A percentile compares a stretch with the other conserved stretches of the same genome.
These are phyloP conservation scores for Hestina assimilis DNA, from an alignment of 1,140 invertebrate genomes.

Conservation along the genomic window DNA sequence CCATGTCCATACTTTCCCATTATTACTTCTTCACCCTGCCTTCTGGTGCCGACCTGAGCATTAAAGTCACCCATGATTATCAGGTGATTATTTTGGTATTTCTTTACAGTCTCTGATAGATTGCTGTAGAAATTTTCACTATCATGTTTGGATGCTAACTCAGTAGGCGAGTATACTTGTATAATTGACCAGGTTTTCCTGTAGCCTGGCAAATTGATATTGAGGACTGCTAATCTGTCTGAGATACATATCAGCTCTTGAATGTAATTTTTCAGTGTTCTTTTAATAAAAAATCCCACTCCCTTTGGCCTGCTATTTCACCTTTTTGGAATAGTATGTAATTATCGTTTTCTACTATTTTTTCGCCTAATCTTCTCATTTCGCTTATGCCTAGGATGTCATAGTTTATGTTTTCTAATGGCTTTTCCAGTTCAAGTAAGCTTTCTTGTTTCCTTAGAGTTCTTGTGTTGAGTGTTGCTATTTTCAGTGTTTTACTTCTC, in stretches of 20 bases:
- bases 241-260: neutral
- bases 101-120: neutral
- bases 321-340: neutral
- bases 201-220: neutral
- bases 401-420: neutral
- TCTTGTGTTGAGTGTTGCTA: neutral
- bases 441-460: neutral
- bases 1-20: neutral
- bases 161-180: neutral
- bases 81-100: neutral
- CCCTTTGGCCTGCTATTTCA: neutral
- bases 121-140: neutral
- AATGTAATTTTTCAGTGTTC: neutral
- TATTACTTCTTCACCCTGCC: neutral
- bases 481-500: too few species aligned
- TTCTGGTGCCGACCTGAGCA: neutral
- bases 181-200: neutral
- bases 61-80: too few species aligned
- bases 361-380: neutral
- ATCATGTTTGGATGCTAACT: neutral
- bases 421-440: neutral
- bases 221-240: neutral
- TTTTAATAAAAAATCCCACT: neutral
- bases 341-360: constrained; percentile 7
- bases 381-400: neutral